Conservation (phyloP, 1,140 invertebrate genomes). For the Diachasmimorpha longicaudata region DNA sequence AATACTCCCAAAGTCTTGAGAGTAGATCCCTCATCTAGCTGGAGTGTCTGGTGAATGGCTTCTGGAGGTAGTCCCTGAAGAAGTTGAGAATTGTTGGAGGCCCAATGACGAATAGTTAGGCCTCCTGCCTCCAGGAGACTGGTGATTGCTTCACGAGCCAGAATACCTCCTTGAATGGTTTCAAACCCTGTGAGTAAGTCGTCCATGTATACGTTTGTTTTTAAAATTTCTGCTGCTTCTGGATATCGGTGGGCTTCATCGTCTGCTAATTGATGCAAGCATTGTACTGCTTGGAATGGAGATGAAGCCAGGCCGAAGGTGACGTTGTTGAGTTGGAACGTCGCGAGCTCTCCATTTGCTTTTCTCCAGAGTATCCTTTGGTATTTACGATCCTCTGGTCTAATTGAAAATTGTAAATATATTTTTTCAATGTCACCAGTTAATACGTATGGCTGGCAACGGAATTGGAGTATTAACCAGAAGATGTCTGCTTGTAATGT, state of each 20-base stretch:
- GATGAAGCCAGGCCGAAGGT: neutral
- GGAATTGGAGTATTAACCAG: neutral
- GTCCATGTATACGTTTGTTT: constrained; percentile 23
- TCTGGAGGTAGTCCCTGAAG: no score
- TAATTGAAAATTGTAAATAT: neutral
- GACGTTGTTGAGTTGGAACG: neutral
- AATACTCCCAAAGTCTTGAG: no score
- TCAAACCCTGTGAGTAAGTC: no score
- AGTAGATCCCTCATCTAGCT: no score
- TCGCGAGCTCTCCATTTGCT: neutral
- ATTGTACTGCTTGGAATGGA: neutral
- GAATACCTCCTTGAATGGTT: no score
- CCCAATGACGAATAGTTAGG: no score
- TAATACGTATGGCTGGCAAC: neutral
- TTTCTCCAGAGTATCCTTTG: neutral
- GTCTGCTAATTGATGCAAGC: constrained; percentile 11
- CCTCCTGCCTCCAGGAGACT: no score
- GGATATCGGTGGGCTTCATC: neutral
- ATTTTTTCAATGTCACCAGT: neutral
- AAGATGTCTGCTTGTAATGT: neutral
- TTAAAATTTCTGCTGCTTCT: neutral
- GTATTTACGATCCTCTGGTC: neutral
- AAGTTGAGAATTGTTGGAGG: no score
- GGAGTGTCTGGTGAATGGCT: no score
- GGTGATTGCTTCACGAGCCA: no score